Percentiles rank a stretch among this genome's conserved stretches.
Conservation (phyloP, 2,113 vertebrate species). For the Manacus vitellinus region DNA sequence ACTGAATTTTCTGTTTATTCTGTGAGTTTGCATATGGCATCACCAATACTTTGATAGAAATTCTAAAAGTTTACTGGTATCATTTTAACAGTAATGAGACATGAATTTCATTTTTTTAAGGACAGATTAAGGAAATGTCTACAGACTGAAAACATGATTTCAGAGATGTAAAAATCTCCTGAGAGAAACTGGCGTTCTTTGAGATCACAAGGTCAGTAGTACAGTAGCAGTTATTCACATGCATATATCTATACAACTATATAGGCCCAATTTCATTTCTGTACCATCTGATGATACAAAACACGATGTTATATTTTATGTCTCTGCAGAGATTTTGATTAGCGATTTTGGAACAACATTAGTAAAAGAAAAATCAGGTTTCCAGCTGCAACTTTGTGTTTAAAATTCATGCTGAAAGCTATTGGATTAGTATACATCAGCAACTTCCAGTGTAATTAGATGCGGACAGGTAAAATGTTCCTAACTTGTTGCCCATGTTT, state of each 20-base stretch:
- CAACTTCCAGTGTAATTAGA: neutral
- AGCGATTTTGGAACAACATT: neutral
- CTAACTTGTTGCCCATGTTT: neutral
- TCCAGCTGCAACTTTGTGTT: neutral
- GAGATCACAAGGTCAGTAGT: constrained; percentile 66
- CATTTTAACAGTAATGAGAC: constrained; percentile 28
- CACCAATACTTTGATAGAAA: neutral
- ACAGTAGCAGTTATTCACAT: neutral
- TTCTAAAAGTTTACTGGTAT: neutral
- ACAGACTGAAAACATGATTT: constrained; percentile 68
- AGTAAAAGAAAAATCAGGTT: neutral
- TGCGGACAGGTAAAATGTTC: neutral
- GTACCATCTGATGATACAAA: neutral
- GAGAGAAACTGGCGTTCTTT: constrained; percentile 54
- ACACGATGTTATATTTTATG: neutral
- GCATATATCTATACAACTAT: neutral
- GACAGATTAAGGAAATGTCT: constrained; percentile 65
- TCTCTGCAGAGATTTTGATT: neutral
- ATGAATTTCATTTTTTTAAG: constrained; percentile 55
- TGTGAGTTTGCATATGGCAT: neutral
- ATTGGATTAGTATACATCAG: neutral
- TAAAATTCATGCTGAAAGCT: neutral
- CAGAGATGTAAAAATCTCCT: constrained; percentile 64
- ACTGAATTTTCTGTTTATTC: neutral
- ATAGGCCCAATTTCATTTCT: neutral